Evolutionary conservation across 2,113 vertebrate genomes (phyloP).

Genomic region (Zosterops borbonicus): DNA sequence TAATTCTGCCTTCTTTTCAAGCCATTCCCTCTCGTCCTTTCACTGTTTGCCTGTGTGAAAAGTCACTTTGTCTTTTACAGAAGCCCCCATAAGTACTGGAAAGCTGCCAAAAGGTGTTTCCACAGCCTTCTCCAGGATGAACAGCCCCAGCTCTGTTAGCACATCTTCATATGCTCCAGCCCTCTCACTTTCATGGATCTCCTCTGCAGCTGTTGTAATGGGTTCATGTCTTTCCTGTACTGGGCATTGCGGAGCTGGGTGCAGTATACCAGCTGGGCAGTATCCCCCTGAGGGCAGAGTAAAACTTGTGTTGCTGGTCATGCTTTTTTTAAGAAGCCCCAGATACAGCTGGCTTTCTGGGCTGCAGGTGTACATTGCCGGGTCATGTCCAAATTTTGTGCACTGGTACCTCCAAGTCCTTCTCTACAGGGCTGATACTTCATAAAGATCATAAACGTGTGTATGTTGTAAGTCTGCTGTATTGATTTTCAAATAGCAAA

Average conservation of each 20-base stretch:
- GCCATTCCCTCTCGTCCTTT: not conserved
- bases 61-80: not conserved
- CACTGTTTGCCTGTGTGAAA: not conserved
- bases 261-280: not conserved
- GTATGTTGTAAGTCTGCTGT: not conserved
- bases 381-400: not conserved
- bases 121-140: not conserved
- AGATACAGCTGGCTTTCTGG: not conserved
- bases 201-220: accelerated
- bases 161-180: not conserved
- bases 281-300: accelerated
- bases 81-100: not conserved
- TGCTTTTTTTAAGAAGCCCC: accelerated
- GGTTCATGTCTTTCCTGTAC: not conserved
- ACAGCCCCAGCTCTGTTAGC: not conserved
- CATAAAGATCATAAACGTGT: not conserved
- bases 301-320: not conserved
- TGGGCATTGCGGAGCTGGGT: not conserved
- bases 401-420: accelerated
- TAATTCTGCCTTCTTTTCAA: not conserved
- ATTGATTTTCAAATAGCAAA: not conserved
- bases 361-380: accelerated
- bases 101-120: not conserved
- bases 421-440: not conserved
- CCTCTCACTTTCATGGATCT: not conserved